phyloP scores from a whole-genome alignment of 2,888 invertebrate genomes.

The Ramazzottius varieornatus region DNA sequence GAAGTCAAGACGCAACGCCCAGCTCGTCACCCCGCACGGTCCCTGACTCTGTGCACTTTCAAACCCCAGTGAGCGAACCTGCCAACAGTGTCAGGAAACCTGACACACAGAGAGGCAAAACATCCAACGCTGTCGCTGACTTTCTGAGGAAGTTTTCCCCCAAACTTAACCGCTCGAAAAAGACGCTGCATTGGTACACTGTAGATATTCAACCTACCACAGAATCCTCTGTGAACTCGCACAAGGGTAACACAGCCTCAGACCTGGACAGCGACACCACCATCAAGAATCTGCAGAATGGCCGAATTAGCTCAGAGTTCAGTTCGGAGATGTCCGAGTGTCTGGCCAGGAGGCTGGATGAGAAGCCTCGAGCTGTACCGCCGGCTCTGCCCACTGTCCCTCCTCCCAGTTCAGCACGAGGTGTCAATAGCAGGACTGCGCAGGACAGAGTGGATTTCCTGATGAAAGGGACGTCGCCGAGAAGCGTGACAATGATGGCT shows the following conservation, averaged over 20 bases:
- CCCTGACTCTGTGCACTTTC: no score
- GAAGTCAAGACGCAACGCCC: no score
- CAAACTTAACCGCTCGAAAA: not conserved
- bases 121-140: not conserved
- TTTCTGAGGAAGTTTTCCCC: not conserved
- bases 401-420: not conserved
- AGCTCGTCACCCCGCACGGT: no score
- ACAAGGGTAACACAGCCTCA: not conserved
- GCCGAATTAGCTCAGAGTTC: not conserved
- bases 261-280: not conserved
- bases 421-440: not conserved
- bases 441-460: not conserved
- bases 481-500: not conserved
- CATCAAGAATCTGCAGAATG: not conserved
- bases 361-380: not conserved
- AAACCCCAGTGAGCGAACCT: no score
- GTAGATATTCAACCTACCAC: not conserved
- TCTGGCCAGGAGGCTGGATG: not conserved
- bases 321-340: not conserved
- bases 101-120: not conserved
- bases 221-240: not conserved
- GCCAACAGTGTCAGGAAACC: no score
- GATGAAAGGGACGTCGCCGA: not conserved
- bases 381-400: not conserved
- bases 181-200: constrained; percentile 1